phyloP scores from a whole-genome alignment of 2,888 invertebrate species.

The Erebia aethiops region DNA sequence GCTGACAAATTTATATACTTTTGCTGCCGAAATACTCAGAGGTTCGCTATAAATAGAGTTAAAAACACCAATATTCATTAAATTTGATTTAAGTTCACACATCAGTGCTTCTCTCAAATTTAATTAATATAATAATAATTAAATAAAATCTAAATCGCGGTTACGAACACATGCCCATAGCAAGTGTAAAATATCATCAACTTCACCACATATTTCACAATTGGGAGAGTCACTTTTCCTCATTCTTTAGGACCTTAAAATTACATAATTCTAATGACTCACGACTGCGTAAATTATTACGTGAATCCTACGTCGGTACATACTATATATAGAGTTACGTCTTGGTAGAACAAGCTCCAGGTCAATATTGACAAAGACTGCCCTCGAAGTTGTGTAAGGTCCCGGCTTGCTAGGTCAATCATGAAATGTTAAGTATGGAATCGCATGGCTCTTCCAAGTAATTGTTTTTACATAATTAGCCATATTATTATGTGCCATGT shows the following conservation, averaged over 20 bases:
- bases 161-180: no score
- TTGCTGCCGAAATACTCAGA: no score
- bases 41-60: no score
- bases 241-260: neutral
- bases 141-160: no score
- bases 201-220: no score
- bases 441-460: constrained; percentile 62
- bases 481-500: neutral
- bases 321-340: neutral
- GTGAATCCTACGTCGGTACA: neutral
- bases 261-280: neutral
- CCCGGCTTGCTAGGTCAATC: constrained; percentile 51
- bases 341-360: constrained; percentile 41
- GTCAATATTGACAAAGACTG: constrained; percentile 54
- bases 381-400: constrained; percentile 46
- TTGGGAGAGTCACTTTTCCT: no score
- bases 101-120: no score
- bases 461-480: neutral
- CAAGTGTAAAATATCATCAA: no score
- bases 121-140: no score
- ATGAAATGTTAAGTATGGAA: constrained; percentile 74
- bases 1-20: no score
- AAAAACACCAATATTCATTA: no score
- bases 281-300: neutral
- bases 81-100: no score